phyloP scores from a whole-genome alignment of 2,797 vertebrate genomes.

The Phoebastria nigripes region DNA sequence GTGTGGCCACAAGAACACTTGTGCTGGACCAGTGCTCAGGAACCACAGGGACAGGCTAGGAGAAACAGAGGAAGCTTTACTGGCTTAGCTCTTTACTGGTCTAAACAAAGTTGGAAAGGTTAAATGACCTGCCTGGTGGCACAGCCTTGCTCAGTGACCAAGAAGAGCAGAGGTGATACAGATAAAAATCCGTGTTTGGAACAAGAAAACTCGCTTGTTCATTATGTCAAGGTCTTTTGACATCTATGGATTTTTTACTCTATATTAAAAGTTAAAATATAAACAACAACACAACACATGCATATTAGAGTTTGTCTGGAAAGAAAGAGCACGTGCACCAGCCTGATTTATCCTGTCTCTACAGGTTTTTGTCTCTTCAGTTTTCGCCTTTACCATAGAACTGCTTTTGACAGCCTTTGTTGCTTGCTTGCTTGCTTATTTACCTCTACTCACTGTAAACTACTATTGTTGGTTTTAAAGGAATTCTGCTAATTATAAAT shows the following conservation, averaged over 20 bases:
- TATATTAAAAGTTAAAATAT: not conserved
- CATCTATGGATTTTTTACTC: not conserved
- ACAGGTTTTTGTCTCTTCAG: not conserved
- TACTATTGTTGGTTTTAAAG: not conserved
- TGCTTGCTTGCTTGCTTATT: not conserved
- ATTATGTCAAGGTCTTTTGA: not conserved
- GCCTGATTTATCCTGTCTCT: not conserved
- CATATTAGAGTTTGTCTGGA: not conserved
- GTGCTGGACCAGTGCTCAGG: not conserved
- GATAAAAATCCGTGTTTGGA: not conserved
- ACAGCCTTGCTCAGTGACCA: not conserved
- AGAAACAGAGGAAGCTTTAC: not conserved
- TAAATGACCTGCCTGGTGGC: not conserved
- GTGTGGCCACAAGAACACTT: not conserved
- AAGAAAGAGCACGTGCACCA: not conserved
- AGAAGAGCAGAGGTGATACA: not conserved
- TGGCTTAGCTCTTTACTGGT: not conserved
- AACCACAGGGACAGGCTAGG: rapidly evolving
- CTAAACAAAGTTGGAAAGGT: not conserved
- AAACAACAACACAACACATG: not conserved
- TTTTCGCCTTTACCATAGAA: not conserved
- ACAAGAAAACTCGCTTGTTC: not conserved
- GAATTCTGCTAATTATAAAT: not conserved
- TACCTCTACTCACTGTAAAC: not conserved
- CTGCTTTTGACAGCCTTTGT: not conserved